phyloP scores from a whole-genome alignment of 1,140 invertebrate species.

The Drosophila micromelanica region DNA sequence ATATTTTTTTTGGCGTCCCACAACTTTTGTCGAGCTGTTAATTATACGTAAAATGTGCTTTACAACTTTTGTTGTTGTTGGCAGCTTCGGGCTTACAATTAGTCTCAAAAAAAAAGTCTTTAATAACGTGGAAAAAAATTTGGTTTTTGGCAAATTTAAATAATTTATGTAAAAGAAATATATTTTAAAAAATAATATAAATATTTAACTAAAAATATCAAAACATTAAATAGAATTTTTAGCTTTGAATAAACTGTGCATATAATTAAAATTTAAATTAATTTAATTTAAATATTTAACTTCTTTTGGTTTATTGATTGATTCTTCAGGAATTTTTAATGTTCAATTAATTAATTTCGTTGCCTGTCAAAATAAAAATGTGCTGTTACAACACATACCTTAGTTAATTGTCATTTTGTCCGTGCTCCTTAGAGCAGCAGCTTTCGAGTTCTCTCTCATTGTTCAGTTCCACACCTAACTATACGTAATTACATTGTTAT shows the following conservation, averaged over 20 bases:
- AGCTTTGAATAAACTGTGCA: too few relatives aligned
- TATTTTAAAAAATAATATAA: too few relatives aligned
- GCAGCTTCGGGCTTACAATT: conserved; percentile 25
- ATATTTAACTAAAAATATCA: too few relatives aligned
- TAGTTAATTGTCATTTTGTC: background rate
- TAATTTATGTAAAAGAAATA: too few relatives aligned
- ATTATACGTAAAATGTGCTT: conserved; percentile 44
- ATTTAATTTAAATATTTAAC: too few relatives aligned
- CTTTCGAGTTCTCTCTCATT: background rate
- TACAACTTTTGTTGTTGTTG: conserved; percentile 34
- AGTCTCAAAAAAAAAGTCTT: background rate
- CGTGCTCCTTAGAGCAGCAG: background rate
- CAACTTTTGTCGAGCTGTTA: conserved; percentile 37
- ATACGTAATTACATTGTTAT: conserved; percentile 54
- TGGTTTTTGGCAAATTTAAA: too few relatives aligned
- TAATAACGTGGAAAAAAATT: background rate
- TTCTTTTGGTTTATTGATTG: too few relatives aligned
- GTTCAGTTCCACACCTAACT: conserved; percentile 14
- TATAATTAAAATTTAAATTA: too few relatives aligned
- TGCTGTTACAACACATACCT: background rate
- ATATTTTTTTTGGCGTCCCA: conserved; percentile 11
- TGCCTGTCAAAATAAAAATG: conserved; percentile 35
- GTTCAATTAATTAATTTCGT: background rate
- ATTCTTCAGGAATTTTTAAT: too few relatives aligned
- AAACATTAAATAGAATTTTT: too few relatives aligned